These are phyloP conservation scores for Myotis brandtii DNA, from an alignment of 2,113 vertebrate genomes.

Conservation along the genomic window DNA sequence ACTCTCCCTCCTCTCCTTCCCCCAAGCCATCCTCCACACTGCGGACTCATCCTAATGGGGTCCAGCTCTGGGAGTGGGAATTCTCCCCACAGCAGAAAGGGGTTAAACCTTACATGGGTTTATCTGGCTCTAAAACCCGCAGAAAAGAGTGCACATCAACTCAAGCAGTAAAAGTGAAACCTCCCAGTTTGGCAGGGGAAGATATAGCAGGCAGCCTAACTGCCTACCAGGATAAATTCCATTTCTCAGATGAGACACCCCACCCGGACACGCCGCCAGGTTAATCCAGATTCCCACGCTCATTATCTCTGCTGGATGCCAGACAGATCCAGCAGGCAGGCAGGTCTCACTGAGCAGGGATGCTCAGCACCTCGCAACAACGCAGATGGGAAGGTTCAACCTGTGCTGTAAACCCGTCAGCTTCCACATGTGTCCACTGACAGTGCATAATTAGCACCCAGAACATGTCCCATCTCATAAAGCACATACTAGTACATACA, in stretches of 20 bases:
- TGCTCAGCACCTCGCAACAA: background rate
- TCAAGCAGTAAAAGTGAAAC: background rate
- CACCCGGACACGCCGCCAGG: background rate
- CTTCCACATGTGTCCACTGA: constrained; percentile 54
- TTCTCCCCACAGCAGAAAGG: background rate
- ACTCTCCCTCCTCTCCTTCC: too few relatives aligned
- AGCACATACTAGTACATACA: background rate
- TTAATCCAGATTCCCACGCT: background rate
- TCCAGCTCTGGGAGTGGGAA: background rate
- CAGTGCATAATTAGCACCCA: constrained; percentile 64
- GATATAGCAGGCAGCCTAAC: background rate
- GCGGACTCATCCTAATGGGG: background rate
- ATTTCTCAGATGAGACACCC: background rate
- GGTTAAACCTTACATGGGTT: background rate
- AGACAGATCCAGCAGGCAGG: background rate
- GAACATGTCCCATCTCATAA: constrained; percentile 26
- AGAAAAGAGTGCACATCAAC: background rate
- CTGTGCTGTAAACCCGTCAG: constrained; percentile 17
- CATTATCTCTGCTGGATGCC: background rate
- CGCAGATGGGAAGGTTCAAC: constrained; percentile 25
- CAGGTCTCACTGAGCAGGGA: background rate
- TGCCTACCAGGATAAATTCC: constrained; percentile 9
- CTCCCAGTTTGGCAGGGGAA: background rate
- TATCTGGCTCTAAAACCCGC: background rate
- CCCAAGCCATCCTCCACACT: background rate